Percentiles rank a stretch among this genome's conserved stretches.
phyloP scores from a whole-genome alignment of 2,797 vertebrate species.

The Mus caroli region DNA sequence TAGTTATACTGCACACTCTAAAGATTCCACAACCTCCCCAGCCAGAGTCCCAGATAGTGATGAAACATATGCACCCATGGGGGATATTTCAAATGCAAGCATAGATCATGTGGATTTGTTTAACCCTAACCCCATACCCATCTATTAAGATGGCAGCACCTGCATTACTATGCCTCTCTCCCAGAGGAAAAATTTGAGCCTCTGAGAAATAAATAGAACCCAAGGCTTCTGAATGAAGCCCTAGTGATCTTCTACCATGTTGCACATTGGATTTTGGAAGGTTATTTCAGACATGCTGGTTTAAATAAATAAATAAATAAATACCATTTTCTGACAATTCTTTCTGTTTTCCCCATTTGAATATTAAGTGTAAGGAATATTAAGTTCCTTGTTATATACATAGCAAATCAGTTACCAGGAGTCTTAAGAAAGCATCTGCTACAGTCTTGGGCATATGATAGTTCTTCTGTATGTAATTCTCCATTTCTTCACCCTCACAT shows the following conservation, averaged over 20 bases:
- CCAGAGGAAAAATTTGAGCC: background rate
- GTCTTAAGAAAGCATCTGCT: background rate
- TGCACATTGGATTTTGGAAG: background rate
- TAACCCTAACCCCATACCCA: background rate
- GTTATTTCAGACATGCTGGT: background rate
- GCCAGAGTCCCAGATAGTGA: too few relatives aligned
- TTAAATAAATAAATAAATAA: background rate
- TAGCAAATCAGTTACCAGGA: background rate
- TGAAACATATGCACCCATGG: background rate
- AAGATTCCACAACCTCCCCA: background rate
- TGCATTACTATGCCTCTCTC: background rate
- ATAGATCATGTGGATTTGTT: background rate
- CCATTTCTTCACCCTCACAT: background rate
- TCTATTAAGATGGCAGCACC: background rate
- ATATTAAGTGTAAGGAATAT: background rate
- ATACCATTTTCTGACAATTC: background rate
- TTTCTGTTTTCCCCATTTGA: background rate
- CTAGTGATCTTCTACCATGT: background rate
- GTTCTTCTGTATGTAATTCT: background rate
- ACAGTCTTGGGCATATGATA: background rate
- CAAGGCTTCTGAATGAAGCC: background rate
- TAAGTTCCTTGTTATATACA: background rate
- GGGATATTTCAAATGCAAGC: background rate
- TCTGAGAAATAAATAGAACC: background rate
- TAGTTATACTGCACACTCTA: background rate